Evolutionary conservation across 2,113 vertebrate species (phyloP), one percentile per base, ranked within the genome.

Genomic region (Canis aureus): DNA sequence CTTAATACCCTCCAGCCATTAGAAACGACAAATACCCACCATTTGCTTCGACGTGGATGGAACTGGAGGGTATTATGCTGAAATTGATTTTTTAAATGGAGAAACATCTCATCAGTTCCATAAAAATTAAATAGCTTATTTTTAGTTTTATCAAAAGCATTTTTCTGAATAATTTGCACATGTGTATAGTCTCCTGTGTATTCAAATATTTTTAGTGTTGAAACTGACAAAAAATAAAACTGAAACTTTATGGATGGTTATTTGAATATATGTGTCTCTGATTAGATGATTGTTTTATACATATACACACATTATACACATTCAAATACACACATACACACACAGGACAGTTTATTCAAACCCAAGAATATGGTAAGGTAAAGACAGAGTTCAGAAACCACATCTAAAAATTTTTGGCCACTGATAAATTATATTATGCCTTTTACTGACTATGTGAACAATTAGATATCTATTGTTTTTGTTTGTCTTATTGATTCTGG

Each of bases 121-220:
- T 81, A 55, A 96, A 78, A 94, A 92, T 88, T 35, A 89, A 79
- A 60, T 6, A 79, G 4, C 25, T 89, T 86, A 35, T 35, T 35
- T 35, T 66, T 25, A 92, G 22, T 81, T 81, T 91, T 69, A 11
- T 86, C 73, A 83, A 69, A 95, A 93, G 29, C 69, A 76, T 66
- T 96, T 86, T 88, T 62, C 17, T 91, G 83, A 73, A 35, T 89
- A 89, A 38, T 90, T 94, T 97, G 35, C 74, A 82, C 13, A 87
- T 27, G 67, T 55, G 67, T 83, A 25, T 69, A 78, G 8, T 78
- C 59, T 73, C 35, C 69, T 81, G 25, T 3, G 35, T 73, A 76
- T 64, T 64, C 53, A 89, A 59, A 69, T 67, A 83, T 51, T 88
- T 82, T 90, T 62, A 81, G 27, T 90, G 66, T 89, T 76, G 53